These are phyloP conservation scores for Diorhabda elongata DNA, from an alignment of 1,140 invertebrate species.

Conservation along the genomic window DNA sequence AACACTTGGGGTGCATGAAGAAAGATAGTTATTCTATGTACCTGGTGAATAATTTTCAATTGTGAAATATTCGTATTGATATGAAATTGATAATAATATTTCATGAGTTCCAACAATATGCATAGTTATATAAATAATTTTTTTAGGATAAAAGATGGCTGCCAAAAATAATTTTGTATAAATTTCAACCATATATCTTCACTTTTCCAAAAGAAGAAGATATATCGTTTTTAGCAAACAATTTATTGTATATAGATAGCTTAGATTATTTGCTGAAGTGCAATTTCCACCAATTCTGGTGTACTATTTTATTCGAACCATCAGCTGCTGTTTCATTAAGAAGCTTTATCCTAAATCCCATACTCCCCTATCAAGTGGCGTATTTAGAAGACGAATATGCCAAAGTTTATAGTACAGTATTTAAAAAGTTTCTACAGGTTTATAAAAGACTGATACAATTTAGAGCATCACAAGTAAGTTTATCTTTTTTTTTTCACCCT, in stretches of 20 bases:
- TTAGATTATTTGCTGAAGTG: constrained; percentile 36
- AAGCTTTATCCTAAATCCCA: constrained; percentile 35
- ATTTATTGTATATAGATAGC: constrained; percentile 31
- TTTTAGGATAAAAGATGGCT: constrained; percentile 38
- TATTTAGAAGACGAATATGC: constrained; percentile 33
- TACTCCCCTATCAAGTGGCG: constrained; percentile 29
- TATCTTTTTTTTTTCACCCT: constrained; percentile 4
- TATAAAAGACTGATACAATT: constrained; percentile 34
- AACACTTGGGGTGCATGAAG: too few relatives aligned
- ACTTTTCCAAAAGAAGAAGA: constrained; percentile 31
- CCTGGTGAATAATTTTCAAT: too few relatives aligned
- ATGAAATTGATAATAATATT: too few relatives aligned
- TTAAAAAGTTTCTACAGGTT: constrained; percentile 31
- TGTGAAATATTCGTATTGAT: too few relatives aligned
- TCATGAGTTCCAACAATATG: too few relatives aligned
- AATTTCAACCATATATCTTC: constrained; percentile 34
- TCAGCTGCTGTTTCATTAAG: constrained; percentile 26
- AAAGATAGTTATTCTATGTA: too few relatives aligned
- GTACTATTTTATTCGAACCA: constrained; percentile 37
- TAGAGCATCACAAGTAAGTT: constrained; percentile 35
- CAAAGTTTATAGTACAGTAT: constrained; percentile 32
- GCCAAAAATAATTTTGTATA: constrained; percentile 25
- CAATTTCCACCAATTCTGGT: constrained; percentile 42
- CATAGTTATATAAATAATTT: neutral
- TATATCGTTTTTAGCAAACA: constrained; percentile 28